A percentile compares a stretch with the other conserved stretches of the same genome.
Evolutionary conservation across 2,888 invertebrate genomes (phyloP).

Genomic region (Myopa tessellatipennis): DNA sequence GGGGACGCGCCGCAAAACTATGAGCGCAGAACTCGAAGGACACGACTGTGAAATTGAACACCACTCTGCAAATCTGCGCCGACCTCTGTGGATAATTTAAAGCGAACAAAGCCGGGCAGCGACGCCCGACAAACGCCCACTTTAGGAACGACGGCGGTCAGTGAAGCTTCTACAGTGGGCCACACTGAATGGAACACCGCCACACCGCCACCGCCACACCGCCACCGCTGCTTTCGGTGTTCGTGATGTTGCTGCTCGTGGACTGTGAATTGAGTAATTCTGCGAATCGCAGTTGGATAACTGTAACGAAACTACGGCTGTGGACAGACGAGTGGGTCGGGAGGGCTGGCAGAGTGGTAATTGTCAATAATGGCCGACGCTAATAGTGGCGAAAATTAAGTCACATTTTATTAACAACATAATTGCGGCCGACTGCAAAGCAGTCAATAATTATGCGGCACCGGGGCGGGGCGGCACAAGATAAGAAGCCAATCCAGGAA

Average conservation of each 20-base stretch:
- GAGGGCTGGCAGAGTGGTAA: neutral
- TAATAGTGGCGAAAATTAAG: constrained; percentile 35
- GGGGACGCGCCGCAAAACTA: constrained; percentile 1
- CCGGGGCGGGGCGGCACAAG: neutral
- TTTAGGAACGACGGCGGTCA: constrained; percentile 20
- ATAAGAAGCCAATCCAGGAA: neutral
- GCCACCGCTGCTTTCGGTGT: neutral
- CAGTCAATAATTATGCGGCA: neutral
- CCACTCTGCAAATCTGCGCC: constrained; percentile 6
- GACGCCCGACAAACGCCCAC: constrained; percentile 25
- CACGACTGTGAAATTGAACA: constrained; percentile 16
- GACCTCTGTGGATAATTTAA: neutral
- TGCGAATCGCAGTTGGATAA: constrained; percentile 2
- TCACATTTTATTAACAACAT: constrained; percentile 31
- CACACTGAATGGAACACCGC: neutral
- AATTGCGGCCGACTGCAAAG: constrained; percentile 20
- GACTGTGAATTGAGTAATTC: constrained; percentile 9
- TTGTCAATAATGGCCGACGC: constrained; percentile 34
- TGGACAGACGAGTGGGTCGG: neutral
- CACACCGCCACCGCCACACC: neutral
- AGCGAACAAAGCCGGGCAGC: neutral
- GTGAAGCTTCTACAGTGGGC: constrained; percentile 16
- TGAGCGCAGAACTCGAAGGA: constrained; percentile 9
- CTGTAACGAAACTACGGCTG: neutral
- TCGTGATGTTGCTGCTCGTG: neutral